Conservation (phyloP, 2,797 vertebrate species). For the Chaetodon trifasciatus region DNA sequence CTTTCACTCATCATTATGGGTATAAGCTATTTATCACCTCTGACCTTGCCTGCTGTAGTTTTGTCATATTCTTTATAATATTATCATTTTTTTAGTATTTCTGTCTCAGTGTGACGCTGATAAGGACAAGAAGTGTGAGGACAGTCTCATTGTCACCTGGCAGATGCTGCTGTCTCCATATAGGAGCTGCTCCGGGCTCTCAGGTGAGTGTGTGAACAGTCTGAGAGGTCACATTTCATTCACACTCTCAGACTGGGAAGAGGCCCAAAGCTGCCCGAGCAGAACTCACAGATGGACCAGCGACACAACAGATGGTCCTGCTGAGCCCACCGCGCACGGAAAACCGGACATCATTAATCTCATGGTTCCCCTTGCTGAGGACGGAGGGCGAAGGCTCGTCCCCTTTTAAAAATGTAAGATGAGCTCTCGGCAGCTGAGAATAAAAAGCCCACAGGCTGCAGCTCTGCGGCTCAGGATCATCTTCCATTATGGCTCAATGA, state of each 20-base stretch:
- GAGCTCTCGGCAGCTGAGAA: constrained; percentile 10
- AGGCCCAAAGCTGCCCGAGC: background rate
- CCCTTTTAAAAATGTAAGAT: constrained; percentile 12
- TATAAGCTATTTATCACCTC: too few species aligned
- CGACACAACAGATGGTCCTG: background rate
- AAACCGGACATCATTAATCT: background rate
- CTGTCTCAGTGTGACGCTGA: too few species aligned
- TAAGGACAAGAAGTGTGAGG: too few species aligned
- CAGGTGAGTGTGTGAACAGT: background rate
- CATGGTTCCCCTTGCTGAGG: background rate
- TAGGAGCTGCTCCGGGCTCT: background rate
- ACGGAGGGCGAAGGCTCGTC: background rate
- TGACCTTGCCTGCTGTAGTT: too few species aligned
- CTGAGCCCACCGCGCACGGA: too few species aligned
- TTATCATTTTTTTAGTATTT: too few species aligned
- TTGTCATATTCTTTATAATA: too few species aligned
- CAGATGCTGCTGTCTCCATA: background rate
- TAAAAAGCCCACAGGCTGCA: constrained; percentile 7
- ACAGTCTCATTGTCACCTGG: background rate
- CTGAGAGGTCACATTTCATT: background rate
- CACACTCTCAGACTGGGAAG: background rate
- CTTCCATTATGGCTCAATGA: constrained; percentile 35
- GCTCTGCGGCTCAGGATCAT: constrained; percentile 33
- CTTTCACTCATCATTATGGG: too few species aligned
- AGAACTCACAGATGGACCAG: constrained; percentile 7